A percentile compares a stretch with the other conserved stretches of the same genome.
These are phyloP conservation scores for Leptatherina wallacei DNA, from an alignment of 2,797 vertebrate species.

Conservation along the genomic window DNA sequence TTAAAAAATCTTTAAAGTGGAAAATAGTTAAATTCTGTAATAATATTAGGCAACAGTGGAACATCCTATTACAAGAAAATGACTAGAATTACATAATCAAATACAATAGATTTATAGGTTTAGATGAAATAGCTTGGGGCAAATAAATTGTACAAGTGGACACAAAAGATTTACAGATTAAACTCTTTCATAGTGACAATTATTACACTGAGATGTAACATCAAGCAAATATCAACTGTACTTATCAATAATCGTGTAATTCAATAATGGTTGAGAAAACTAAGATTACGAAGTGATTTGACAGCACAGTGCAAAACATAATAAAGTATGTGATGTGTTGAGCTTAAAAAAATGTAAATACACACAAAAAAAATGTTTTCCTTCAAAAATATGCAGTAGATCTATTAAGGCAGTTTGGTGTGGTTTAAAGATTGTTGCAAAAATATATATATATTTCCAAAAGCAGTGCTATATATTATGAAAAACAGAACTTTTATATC, in stretches of 20 bases:
- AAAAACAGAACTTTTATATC: constrained; percentile 20
- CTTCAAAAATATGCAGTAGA: constrained; percentile 23
- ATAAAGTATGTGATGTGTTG: constrained; percentile 14
- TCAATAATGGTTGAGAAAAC: constrained; percentile 30
- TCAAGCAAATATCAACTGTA: constrained; percentile 20
- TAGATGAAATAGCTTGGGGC: background rate
- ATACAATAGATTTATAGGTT: background rate
- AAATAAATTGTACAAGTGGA: background rate
- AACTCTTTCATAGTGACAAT: background rate
- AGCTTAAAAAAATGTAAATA: constrained; percentile 33
- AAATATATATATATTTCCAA: constrained; percentile 55
- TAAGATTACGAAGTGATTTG: constrained; percentile 40
- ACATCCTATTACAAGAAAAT: constrained; percentile 14
- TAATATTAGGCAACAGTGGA: background rate
- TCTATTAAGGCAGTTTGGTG: constrained; percentile 39
- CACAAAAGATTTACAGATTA: background rate
- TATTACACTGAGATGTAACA: constrained; percentile 26
- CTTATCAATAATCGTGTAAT: constrained; percentile 22
- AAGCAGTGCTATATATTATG: constrained; percentile 29
- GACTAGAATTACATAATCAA: constrained; percentile 10
- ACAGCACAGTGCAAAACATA: constrained; percentile 35
- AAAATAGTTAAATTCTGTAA: background rate
- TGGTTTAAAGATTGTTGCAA: constrained; percentile 35
- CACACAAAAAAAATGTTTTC: constrained; percentile 20
- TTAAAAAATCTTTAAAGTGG: constrained; percentile 8